phyloP scores from a whole-genome alignment of 2,888 invertebrate species.

The Erebia aethiops region DNA sequence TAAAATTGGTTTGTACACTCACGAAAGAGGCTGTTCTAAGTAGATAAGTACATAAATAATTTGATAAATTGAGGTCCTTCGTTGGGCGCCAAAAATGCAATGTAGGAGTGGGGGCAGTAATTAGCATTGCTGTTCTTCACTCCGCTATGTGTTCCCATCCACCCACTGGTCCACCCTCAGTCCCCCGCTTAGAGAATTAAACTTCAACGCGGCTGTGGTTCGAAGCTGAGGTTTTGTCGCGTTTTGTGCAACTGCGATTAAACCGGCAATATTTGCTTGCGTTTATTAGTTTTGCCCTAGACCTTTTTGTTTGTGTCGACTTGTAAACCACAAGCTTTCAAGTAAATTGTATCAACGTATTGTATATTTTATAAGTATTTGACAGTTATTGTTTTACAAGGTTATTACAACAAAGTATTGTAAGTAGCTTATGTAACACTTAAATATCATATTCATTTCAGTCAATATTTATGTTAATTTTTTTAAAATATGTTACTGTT shows the following conservation, averaged over 20 bases:
- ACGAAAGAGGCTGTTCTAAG: no score
- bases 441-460: no score
- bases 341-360: conserved; percentile 16
- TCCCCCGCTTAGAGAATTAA: conserved; percentile 62
- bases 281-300: conserved; percentile 70
- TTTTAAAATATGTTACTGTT: no score
- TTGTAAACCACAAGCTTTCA: conserved; percentile 33
- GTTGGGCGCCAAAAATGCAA: conserved; percentile 10
- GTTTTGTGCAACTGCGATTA: conserved; percentile 77
- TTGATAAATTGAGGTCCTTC: background rate
- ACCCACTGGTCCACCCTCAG: conserved; percentile 21
- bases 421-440: background rate
- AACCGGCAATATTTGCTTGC: conserved; percentile 74
- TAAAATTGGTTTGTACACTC: no score
- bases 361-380: background rate
- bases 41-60: no score
- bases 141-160: conserved; percentile 16
- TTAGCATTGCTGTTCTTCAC: conserved; percentile 15
- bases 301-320: conserved; percentile 46
- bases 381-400: background rate
- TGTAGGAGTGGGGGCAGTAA: conserved; percentile 2
- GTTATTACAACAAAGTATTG: background rate
- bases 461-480: no score
- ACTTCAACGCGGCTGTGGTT: conserved; percentile 77
- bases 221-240: conserved; percentile 75